phyloP scores from a whole-genome alignment of 2,113 vertebrate species.

The Myodes glareolus region DNA sequence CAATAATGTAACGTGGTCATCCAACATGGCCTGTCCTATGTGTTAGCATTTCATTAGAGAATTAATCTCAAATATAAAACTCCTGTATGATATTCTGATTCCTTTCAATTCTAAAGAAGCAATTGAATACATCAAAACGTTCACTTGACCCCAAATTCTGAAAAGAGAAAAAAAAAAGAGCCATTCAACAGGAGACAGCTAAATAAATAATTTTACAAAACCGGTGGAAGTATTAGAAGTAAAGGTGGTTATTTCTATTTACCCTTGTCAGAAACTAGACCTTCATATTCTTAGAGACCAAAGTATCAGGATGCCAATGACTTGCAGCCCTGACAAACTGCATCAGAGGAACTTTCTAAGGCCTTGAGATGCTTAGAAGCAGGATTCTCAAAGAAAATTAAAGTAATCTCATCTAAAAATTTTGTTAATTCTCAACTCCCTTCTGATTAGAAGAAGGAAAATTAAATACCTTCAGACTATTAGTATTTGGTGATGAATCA shows the following conservation, averaged over 20 bases:
- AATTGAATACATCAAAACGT: neutral
- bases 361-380: constrained; percentile 20
- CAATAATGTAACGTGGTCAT: neutral
- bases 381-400: constrained; percentile 48
- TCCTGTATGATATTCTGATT: neutral
- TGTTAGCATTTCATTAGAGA: neutral
- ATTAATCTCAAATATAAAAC: constrained; percentile 4
- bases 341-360: neutral
- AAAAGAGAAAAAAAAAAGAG: neutral
- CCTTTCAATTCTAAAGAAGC: neutral
- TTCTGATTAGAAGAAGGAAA: constrained; percentile 1
- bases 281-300: neutral
- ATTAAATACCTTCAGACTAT: constrained; percentile 3
- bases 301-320: constrained; percentile 37
- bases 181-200: too few species aligned
- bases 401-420: constrained; percentile 22
- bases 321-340: neutral
- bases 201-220: neutral
- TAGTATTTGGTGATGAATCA: constrained; percentile 23
- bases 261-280: neutral
- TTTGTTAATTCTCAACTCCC: constrained; percentile 23
- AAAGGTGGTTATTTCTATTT: neutral
- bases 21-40: neutral
- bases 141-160: neutral
- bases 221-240: neutral